Base-by-base conservation (phyloP, 2,888 invertebrate species). In the Ephialtes manifestator region DNA sequence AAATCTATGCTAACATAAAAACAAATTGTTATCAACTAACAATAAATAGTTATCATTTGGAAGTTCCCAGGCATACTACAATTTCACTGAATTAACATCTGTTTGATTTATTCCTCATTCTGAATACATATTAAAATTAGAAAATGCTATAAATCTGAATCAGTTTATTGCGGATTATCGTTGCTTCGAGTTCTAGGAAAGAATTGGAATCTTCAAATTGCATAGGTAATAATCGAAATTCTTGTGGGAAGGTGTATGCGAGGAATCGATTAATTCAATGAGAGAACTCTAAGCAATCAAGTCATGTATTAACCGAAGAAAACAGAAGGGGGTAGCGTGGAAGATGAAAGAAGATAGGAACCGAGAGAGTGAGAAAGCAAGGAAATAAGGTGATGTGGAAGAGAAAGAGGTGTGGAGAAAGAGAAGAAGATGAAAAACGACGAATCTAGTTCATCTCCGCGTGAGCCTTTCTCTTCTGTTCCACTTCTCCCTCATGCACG, bases 391-490 rank as follows among this genome's bases (percentile, higher is more conserved):
- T 35, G 74, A 75, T 65, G 71, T 86, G 63, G 71, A 63, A 81
- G 82, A 79, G 67, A 82, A 72, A 77, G 77, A 81, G 82, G 87
- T 78, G 72, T 58, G 85, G 87, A 84, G 87, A 87, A 85, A 86
- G 82, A 87, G 88, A 87, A 82, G 84, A 82, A 87, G 88, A 88
- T 87, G 89, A 89, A 88, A 90, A 88, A 89, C 89, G 89, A 88
- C 84, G 86, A 94, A 94, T 93, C 93, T 94, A 94, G 94, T 94
- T 93, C 94, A 94, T 93, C 93, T 93, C 92, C 90, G 90, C 88
- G 89, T 75, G 86, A 83, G 91, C 94, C 94, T 94, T 94, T 94
- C 94, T 94, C 94, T 93, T 94, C 91, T 93, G 94, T 93, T 92
- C 94, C 92, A 94, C 94, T 94, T 94, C 90, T 90, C 90, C 88